Evolutionary conservation across 1,140 invertebrate species (phyloP).

Genomic region (Caenorhabditis tropicalis): DNA sequence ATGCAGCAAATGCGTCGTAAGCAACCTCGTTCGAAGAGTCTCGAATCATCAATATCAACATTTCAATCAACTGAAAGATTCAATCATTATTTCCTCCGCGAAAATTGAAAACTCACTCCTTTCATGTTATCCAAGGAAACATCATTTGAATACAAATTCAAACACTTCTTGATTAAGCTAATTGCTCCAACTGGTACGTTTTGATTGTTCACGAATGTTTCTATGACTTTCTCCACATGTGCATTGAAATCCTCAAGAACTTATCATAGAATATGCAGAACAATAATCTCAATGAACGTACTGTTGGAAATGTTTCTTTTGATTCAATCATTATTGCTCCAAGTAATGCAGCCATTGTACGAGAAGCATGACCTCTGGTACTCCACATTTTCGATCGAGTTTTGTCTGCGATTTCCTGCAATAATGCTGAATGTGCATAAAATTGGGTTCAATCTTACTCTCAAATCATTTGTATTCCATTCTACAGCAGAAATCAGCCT

Average conservation of each 20-base stretch:
- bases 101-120: neutral
- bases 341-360: neutral
- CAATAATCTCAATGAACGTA: neutral
- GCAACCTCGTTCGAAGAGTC: conserved; percentile 25
- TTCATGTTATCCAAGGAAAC: neutral
- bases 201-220: neutral
- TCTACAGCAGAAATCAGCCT: neutral
- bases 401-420: neutral
- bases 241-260: neutral
- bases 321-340: neutral
- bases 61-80: neutral
- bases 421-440: neutral
- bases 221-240: conserved; percentile 5
- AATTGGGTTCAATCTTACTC: neutral
- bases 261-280: neutral
- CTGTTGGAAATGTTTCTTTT: neutral
- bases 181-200: neutral
- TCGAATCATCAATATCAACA: neutral
- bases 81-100: neutral
- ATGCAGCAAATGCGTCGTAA: neutral
- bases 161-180: neutral
- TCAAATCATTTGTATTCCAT: neutral
- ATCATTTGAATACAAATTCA: neutral
- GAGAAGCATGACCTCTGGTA: neutral
- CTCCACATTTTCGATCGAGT: neutral